Conservation (phyloP, 2,113 vertebrate genomes). For the Ictalurus punctatus region DNA sequence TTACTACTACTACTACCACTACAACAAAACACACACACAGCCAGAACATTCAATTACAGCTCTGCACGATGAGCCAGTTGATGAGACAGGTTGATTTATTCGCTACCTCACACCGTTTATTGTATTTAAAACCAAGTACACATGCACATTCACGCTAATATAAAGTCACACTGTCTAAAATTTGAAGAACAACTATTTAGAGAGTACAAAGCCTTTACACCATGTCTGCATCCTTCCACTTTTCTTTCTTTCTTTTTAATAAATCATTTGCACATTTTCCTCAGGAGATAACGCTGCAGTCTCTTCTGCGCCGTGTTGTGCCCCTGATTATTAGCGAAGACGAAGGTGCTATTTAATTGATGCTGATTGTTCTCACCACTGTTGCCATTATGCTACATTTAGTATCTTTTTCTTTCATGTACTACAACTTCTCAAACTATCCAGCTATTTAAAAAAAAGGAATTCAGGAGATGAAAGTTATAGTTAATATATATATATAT, state of each 20-base stretch:
- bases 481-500: no score
- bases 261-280: slow-evolving; percentile 17
- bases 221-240: neutral
- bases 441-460: neutral
- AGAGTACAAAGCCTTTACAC: neutral
- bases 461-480: neutral
- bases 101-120: neutral
- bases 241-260: neutral
- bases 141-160: neutral
- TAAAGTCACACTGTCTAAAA: neutral
- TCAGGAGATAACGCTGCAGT: neutral
- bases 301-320: neutral
- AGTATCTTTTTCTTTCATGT: neutral
- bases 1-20: slow-evolving; percentile 68
- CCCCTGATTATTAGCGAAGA: slow-evolving; percentile 9
- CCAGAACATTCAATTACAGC: neutral
- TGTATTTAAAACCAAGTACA: neutral
- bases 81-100: neutral
- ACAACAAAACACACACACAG: neutral
- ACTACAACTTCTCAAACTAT: neutral
- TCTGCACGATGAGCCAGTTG: neutral
- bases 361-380: neutral
- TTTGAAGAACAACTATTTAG: neutral
- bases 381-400: neutral
- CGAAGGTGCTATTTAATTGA: neutral